Percentiles rank a stretch among this genome's conserved stretches.
Conservation (phyloP, 2,888 invertebrate genomes). For the Tipula lateralis region DNA sequence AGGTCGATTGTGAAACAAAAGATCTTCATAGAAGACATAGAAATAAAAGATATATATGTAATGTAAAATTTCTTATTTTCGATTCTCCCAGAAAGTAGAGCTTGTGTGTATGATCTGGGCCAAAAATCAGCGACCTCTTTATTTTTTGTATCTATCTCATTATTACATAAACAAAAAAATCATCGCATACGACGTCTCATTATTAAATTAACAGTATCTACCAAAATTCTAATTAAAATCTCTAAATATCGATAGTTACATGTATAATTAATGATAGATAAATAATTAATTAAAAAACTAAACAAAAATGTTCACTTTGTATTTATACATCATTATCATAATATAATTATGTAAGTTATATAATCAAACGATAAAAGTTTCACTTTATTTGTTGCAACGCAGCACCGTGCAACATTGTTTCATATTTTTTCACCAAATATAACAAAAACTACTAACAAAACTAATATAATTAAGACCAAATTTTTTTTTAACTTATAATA, state of each 20-base stretch:
- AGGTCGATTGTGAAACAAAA: neutral
- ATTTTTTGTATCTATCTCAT: too few relatives aligned
- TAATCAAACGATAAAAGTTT: neutral
- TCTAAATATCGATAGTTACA: constrained; percentile 1
- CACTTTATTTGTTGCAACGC: neutral
- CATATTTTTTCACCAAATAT: neutral
- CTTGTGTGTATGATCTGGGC: neutral
- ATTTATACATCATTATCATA: neutral
- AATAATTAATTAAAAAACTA: neutral
- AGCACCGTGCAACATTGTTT: neutral
- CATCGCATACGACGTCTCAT: neutral
- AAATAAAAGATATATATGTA: neutral
- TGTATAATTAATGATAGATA: neutral
- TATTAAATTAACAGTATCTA: neutral
- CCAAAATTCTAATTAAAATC: neutral
- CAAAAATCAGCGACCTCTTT: neutral
- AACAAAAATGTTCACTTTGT: neutral
- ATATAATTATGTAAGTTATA: too few relatives aligned
- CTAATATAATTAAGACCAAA: neutral
- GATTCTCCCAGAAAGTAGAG: neutral
- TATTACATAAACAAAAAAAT: neutral
- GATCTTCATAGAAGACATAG: neutral
- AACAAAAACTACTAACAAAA: neutral
- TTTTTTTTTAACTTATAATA: neutral
- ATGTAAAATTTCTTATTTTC: neutral